Evolutionary conservation across 1,140 invertebrate species (phyloP).

Genomic region (Heliconius himera): DNA sequence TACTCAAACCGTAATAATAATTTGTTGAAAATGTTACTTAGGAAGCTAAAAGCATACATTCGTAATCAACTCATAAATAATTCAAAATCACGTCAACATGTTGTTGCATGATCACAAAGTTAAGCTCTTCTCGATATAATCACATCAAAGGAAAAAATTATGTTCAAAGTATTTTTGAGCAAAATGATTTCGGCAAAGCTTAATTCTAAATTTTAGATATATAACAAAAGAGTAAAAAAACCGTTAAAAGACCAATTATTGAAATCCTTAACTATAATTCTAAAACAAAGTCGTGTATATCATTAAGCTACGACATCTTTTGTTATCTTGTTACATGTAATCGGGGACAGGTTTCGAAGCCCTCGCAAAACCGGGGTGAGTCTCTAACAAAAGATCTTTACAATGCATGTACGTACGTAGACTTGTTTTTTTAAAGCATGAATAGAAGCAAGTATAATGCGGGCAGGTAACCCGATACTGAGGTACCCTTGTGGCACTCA

Average conservation of each 20-base stretch:
- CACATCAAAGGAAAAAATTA: background rate
- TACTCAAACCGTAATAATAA: background rate
- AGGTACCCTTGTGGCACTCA: conserved; percentile 38
- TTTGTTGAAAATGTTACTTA: conserved; percentile 31
- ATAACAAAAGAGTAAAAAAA: background rate
- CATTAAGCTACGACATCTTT: conserved; percentile 39
- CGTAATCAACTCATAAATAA: conserved; percentile 44
- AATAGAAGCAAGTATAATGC: conserved; percentile 56
- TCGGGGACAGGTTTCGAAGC: conserved; percentile 59
- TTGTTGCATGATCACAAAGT: conserved; percentile 8
- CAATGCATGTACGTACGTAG: conserved; percentile 40
- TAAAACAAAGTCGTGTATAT: conserved; percentile 23
- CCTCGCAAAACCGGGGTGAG: conserved; percentile 51
- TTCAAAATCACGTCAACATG: conserved; percentile 38
- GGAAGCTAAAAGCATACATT: conserved; percentile 28
- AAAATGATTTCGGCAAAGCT: background rate
- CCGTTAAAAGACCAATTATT: background rate
- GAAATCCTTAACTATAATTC: background rate
- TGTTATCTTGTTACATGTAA: conserved; percentile 59
- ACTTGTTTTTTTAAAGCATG: conserved; percentile 57
- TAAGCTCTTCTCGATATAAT: background rate
- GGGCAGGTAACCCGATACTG: conserved; percentile 60
- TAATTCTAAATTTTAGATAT: background rate
- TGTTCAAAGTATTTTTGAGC: background rate
- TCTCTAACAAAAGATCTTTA: conserved; percentile 53